Conservation (phyloP, 2,888 invertebrate species). For the Coenonympha glycerion region DNA sequence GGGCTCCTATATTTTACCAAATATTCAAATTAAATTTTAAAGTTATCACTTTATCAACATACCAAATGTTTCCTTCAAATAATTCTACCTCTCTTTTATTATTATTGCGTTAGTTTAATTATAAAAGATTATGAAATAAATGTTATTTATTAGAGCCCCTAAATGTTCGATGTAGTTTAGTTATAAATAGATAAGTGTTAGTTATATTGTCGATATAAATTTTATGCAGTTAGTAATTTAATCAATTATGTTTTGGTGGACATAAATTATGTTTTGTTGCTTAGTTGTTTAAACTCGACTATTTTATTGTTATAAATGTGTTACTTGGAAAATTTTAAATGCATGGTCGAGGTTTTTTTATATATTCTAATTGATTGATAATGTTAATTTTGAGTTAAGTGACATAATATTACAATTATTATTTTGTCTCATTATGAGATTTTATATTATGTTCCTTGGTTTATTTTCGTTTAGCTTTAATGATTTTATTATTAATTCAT, state of each 20-base stretch:
- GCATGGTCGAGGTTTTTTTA: constrained; percentile 6
- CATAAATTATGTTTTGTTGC: neutral
- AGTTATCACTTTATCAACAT: constrained; percentile 11
- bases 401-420: neutral
- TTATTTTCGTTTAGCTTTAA: constrained; percentile 27
- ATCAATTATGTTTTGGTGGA: constrained; percentile 6
- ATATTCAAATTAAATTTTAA: constrained; percentile 25
- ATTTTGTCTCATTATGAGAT: constrained; percentile 2
- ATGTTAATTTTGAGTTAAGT: constrained; percentile 29
- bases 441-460: constrained; percentile 13
- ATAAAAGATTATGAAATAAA: constrained; percentile 33
- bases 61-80: constrained; percentile 31
- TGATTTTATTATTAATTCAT: constrained; percentile 34
- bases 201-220: constrained; percentile 46
- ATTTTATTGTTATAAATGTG: neutral
- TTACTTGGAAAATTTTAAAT: constrained; percentile 1
- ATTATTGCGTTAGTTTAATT: constrained; percentile 34
- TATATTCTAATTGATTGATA: neutral
- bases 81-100: constrained; percentile 38
- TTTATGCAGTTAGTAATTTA: constrained; percentile 33
- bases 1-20: constrained; percentile 37
- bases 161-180: constrained; percentile 60
- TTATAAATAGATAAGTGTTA: constrained; percentile 60
- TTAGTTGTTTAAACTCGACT: constrained; percentile 7
- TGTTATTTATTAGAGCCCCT: constrained; percentile 46